Conservation (phyloP, 2,888 invertebrate species). For the Drosophila algonquin region DNA sequence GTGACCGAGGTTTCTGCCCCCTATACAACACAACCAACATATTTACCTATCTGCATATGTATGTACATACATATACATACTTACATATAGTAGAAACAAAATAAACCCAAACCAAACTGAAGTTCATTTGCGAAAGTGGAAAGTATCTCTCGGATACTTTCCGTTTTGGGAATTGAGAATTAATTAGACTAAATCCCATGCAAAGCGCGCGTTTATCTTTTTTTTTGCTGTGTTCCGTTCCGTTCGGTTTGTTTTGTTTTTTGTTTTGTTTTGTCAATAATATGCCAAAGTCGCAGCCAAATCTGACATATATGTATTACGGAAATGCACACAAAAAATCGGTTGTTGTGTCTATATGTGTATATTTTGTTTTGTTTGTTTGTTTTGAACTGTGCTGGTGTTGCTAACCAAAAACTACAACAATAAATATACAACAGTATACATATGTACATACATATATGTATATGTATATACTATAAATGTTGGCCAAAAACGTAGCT, state of each 20-base stretch:
- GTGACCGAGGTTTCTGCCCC: constrained; percentile 72
- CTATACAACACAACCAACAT: constrained; percentile 19
- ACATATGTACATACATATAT: too few relatives aligned
- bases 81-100: constrained; percentile 17
- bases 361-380: constrained; percentile 14
- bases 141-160: constrained; percentile 67
- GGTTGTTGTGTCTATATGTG: constrained; percentile 19
- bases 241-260: too few relatives aligned
- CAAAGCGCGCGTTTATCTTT: constrained; percentile 54
- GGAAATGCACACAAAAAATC: constrained; percentile 64
- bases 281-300: constrained; percentile 32
- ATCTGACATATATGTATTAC: constrained; percentile 62
- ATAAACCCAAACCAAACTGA: constrained; percentile 10
- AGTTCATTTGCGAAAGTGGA: constrained; percentile 70
- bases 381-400: constrained; percentile 42
- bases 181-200: constrained; percentile 51
- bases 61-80: constrained; percentile 26
- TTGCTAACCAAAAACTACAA: constrained; percentile 49
- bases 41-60: constrained; percentile 28
- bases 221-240: constrained; percentile 34
- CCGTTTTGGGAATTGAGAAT: constrained; percentile 31
- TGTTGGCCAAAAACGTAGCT: constrained; percentile 66
- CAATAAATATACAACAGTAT: constrained; percentile 20
- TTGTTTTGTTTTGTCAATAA: constrained; percentile 68
- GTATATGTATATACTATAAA: constrained; percentile 28